Evolutionary conservation across 2,888 invertebrate genomes (phyloP).

Genomic region (Zhuqinia jingwanae): DNA sequence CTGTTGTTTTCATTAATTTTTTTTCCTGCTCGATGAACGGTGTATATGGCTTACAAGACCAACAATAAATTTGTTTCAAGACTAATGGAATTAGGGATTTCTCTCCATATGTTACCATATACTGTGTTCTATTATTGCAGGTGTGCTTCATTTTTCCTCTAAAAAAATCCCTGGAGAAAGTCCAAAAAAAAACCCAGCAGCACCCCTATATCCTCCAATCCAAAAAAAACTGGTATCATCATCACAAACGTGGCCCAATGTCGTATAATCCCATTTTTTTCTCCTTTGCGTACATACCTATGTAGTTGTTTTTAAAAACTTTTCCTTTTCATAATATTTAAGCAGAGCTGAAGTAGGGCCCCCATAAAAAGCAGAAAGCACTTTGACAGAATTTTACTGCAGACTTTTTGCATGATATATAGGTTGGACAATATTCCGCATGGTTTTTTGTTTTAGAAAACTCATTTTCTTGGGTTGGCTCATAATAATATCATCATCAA

Average conservation of each 20-base stretch:
- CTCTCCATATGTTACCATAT: background rate
- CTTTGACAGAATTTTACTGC: background rate
- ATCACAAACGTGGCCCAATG: too few relatives aligned
- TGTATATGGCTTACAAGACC: background rate
- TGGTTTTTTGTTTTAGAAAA: background rate
- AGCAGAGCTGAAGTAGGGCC: background rate
- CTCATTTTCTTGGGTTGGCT: too few relatives aligned
- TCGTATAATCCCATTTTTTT: too few relatives aligned
- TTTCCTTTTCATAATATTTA: background rate
- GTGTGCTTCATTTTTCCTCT: background rate
- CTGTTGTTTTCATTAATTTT: background rate
- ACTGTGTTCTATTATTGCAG: background rate
- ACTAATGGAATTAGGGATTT: slow-evolving; percentile 5
- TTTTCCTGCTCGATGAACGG: slow-evolving; percentile 2
- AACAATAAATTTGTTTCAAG: background rate
- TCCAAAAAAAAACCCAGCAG: background rate
- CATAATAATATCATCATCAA: slow-evolving; percentile 6
- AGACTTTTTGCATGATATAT: too few relatives aligned
- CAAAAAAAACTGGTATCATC: background rate
- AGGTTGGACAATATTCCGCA: too few relatives aligned
- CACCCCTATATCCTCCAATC: background rate
- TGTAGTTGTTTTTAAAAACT: background rate
- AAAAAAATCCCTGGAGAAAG: background rate
- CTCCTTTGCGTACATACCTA: too few relatives aligned
- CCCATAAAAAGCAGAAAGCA: background rate